Evolutionary conservation across 1,140 invertebrate genomes (phyloP), one percentile per base, ranked within the genome.

Genomic region (Druon quercuslanigerum): DNA sequence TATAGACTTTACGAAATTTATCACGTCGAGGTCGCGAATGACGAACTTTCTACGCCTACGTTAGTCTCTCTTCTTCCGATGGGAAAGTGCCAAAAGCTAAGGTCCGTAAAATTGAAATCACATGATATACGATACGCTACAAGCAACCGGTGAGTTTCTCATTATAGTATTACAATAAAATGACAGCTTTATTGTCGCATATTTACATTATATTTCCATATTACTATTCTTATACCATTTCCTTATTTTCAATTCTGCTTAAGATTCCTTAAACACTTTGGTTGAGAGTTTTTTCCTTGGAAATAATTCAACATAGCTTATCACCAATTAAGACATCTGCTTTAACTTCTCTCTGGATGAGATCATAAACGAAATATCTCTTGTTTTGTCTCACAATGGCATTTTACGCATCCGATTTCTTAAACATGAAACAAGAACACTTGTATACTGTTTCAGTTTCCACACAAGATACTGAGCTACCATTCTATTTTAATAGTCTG

Each of bases 41-140:
- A 33, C 20, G 60, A 66, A 66, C 60, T 66, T 66, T 66, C 60
- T 66, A 66, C 60, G 60, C 60, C 60, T 66, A 66, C 60, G 60
- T 66, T 66, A 66, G 25, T 66, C 60, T 66, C 40, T 66, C 60
- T 66, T 66, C 33, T 33, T 46, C 25, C 60, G 60, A 66, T 66
- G 60, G 25, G 60, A 66, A 66, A 46, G 60, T 66, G 60, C 60
- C 60, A 66, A 66, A 66, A 66, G 25, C 60, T 66, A 16, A 66
- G 60, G 60, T 66, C 33, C 25, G 46, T 66, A 66, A 66, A 66
- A 66, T 66, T 46, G 25, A 40, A 66, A 66, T 66, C 33, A 16
- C 60, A 33, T 66, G 60, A 66, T 46, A 66, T 66, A 66, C 33
- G 25, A 66, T 66, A 66, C 12, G 60, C n/a, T 66, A 16, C 60